Evolutionary conservation across 37 sponge, comb jelly and placozoan genomes (phyloP), one percentile per base, ranked within the genome.

Genomic region (Lycopodina hypogea): DNA sequence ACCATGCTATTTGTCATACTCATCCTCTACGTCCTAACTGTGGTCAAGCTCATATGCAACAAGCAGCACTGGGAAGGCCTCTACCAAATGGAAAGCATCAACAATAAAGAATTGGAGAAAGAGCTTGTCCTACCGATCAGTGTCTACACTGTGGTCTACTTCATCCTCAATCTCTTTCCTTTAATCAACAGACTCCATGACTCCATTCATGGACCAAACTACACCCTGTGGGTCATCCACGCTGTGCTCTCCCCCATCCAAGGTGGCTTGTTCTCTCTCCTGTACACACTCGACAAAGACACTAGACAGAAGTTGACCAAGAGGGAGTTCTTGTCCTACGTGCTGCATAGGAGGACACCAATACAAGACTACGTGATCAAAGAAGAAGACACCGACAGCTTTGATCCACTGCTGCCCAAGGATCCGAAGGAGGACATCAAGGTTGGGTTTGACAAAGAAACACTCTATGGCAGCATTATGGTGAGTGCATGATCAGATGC

Each of bases 101-200:
- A 63, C 12, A 26, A 72, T 7, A 62, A 56, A 55, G 59, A 81
- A 28, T 14, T n/a, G 61, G 33, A 82, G 72, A 55, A 78, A 56
- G 64, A 42, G 55, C 79, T 85, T 26, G 67, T 90, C 19, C 11
- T 28, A 56, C 83, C 86, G 0, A 78, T 90, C 0, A 61, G 85
- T n/a, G 40, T 68, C 40, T 81, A 86, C 63, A 86, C 90, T 2
- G 19, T 85, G 15, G 70, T 61, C 24, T 82, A 70, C 79, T 33
- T 90, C 37, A 24, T 90, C 22, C 42, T 90, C 6, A 78, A 78
- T 48, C 40, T 90, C 24, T 78, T 78, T 59, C 73, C 90, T 14
- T 19, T 72, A 22, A 74, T 82, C 30, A 90, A 90, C 57, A 57
- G 86, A 21, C 36, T 85, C 3, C 57, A 84, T n/a, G 76, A 76